Conservation (phyloP, 2,113 vertebrate genomes). For the Brienomyrus brachyistius region DNA sequence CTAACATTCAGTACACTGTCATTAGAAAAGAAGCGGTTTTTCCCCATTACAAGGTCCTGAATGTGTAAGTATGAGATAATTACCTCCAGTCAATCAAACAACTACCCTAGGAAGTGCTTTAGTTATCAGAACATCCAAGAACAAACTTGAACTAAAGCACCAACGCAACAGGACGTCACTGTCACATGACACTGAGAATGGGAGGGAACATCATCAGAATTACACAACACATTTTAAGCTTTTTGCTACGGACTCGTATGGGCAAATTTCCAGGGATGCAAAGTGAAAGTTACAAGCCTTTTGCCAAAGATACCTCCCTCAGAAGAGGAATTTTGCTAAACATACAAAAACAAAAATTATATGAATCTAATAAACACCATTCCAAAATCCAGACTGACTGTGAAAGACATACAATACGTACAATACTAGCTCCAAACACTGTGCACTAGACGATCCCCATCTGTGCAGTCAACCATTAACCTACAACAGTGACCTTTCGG, state of each 20-base stretch:
- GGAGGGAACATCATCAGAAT: neutral
- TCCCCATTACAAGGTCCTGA: neutral
- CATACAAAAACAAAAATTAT: neutral
- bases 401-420: neutral
- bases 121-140: neutral
- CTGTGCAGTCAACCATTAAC: slow-evolving; percentile 65
- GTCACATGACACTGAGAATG: neutral
- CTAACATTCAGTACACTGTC: slow-evolving; percentile 11
- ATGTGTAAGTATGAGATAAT: neutral
- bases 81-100: neutral
- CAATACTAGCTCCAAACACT: neutral
- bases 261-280: neutral
- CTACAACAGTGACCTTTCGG: slow-evolving; percentile 29
- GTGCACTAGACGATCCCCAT: neutral
- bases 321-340: neutral
- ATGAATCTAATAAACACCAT: neutral
- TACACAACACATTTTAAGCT: neutral
- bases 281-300: neutral
- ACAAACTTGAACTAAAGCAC: neutral
- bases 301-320: neutral
- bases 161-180: neutral
- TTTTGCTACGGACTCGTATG: neutral
- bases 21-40: slow-evolving; percentile 12
- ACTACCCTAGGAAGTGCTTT: neutral
- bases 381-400: neutral